These are phyloP conservation scores for Sarcophaga caerulescens DNA, from an alignment of 2,888 invertebrate species.

Conservation along the genomic window DNA sequence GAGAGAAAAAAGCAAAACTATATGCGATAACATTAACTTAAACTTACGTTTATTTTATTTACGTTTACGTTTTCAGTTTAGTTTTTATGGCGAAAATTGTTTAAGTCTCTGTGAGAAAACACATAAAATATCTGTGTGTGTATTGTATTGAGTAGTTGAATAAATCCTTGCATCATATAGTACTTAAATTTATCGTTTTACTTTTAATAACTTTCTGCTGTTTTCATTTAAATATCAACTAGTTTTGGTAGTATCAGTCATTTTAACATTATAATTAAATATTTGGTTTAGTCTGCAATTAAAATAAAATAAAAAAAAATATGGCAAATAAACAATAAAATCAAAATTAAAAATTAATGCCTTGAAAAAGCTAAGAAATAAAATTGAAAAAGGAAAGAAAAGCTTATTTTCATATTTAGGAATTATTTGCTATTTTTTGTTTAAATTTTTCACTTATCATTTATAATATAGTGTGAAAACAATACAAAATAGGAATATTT, in stretches of 20 bases:
- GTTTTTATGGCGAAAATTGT: background rate
- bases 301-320: constrained; percentile 38
- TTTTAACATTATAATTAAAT: constrained; percentile 56
- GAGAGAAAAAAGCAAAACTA: background rate
- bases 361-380: background rate
- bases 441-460: background rate
- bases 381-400: too few relatives aligned
- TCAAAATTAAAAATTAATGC: constrained; percentile 21
- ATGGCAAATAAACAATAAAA: constrained; percentile 9
- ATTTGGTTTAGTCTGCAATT: constrained; percentile 56
- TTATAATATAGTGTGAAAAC: background rate
- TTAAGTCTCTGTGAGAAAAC: background rate
- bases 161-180: too few relatives aligned
- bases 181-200: background rate
- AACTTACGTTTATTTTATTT: background rate
- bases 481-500: constrained; percentile 51
- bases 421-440: background rate
- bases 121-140: too few relatives aligned
- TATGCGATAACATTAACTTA: background rate
- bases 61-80: background rate
- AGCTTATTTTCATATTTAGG: background rate
- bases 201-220: background rate
- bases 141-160: too few relatives aligned
- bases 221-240: constrained; percentile 29
- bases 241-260: constrained; percentile 51